Conservation (phyloP, 2,888 invertebrate species). For the Tachina fera region DNA sequence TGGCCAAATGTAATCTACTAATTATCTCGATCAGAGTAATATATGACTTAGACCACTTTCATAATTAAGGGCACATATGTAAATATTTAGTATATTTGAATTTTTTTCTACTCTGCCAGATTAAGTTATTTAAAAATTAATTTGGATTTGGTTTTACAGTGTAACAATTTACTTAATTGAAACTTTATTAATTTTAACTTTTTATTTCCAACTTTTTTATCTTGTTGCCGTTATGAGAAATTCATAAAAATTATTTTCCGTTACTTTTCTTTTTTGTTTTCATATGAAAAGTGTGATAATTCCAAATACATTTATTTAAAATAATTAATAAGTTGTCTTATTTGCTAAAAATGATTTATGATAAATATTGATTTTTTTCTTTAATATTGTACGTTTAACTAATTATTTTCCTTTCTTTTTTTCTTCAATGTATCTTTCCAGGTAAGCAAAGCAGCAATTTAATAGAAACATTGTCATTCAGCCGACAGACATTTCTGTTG, state of each 20-base stretch:
- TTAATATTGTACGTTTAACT: constrained; percentile 29
- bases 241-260: not conserved
- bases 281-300: constrained; percentile 12
- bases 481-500: not conserved
- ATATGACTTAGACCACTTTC: too few species aligned
- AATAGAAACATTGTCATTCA: constrained; percentile 29
- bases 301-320: constrained; percentile 19
- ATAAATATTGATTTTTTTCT: constrained; percentile 52
- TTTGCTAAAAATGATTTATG: constrained; percentile 38
- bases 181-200: too few species aligned
- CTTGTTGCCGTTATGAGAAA: too few species aligned
- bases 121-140: too few species aligned
- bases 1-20: too few species aligned
- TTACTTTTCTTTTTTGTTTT: constrained; percentile 13
- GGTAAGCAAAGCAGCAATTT: constrained; percentile 68
- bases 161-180: too few species aligned
- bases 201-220: too few species aligned
- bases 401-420: constrained; percentile 64
- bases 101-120: too few species aligned
- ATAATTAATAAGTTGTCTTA: constrained; percentile 30
- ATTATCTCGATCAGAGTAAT: too few species aligned
- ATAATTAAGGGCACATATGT: too few species aligned
- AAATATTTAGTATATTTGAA: too few species aligned
- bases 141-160: too few species aligned
- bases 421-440: constrained; percentile 60